phyloP scores from a whole-genome alignment of 2,797 vertebrate species.

The Carduelis carduelis region DNA sequence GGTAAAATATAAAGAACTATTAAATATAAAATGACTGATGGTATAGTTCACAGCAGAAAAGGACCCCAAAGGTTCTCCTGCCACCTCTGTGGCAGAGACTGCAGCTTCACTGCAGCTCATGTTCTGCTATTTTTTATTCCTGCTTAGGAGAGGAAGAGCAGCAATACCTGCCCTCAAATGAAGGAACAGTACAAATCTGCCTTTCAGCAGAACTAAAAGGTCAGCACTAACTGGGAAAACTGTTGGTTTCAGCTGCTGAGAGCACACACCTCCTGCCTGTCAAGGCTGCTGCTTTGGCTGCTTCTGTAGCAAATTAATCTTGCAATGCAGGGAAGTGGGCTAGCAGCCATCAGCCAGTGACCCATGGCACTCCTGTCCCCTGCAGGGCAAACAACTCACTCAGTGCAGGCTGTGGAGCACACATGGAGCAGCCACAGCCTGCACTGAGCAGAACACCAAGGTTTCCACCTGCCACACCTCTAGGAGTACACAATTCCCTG shows the following conservation, averaged over 20 bases:
- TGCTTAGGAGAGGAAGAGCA: not conserved
- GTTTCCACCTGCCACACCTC: fast-evolving
- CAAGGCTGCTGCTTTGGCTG: not conserved
- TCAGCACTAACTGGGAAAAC: not conserved
- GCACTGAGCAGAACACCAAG: not conserved
- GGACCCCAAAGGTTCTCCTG: not conserved
- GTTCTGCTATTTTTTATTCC: not conserved
- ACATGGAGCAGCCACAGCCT: not conserved
- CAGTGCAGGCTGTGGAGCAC: not conserved
- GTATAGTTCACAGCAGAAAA: not conserved
- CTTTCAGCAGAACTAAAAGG: not conserved
- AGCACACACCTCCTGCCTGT: not conserved
- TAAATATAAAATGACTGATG: not conserved
- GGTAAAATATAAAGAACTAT: not conserved
- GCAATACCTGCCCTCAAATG: not conserved
- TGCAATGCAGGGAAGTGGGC: not conserved
- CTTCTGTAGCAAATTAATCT: not conserved
- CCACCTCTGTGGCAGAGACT: not conserved
- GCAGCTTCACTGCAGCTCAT: not conserved
- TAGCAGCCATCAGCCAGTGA: not conserved
- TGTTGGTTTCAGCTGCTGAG: not conserved
- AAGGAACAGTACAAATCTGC: not conserved
- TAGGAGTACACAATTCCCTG: fast-evolving
- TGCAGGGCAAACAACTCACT: not conserved
- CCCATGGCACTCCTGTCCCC: not conserved